Base-by-base conservation (phyloP, 2,888 invertebrate genomes). In the Heliothis peltigera region DNA sequence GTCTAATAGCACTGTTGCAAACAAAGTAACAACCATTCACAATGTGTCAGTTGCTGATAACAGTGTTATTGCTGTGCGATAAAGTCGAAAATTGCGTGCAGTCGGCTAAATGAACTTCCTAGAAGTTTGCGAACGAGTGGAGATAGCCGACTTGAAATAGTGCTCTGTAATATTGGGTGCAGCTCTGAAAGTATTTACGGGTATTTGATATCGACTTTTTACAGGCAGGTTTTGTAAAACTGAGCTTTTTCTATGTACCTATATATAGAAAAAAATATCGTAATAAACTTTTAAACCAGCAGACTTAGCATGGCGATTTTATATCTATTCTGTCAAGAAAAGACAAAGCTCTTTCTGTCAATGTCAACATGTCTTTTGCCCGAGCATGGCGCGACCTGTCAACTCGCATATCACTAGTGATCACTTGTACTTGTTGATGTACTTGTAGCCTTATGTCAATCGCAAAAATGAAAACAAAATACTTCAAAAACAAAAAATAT, bases 1-100 rank as follows among this genome's bases (percentile, higher is more conserved):
- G 8, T 44, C 51, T 61, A 72, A 72, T 53, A 56, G 58, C 58
- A 47, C 28, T 75, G 35, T 64, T 43, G 42, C 73, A 75, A 76
- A 77, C 62, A 74, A 72, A 55, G 55, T 72, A 54, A 52, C 54
- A 57, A 43, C 25, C 47, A 53, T 64, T 56, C 44, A 8, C 21
- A 2, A 57, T 64, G 6, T 64, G 49, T 32, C 25, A 15, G 46
- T 52, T 51, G 32, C 71, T 39, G 54, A 65, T 71, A 76, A 55
- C 44, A 49, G 7, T 19, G 43, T 54, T 71, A 58, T 55, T 42
- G 1, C 61, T n/a, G 42, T 4, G 35, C 0, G 0, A 7, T 65
- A 58, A 58, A 61, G 61, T 57, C 8, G 53, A 55, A 55, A 76
- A 73, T 76, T 35, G 54, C 61, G 21, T 65, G 55, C 10, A 18